Percentiles rank a stretch among this genome's conserved stretches.
Evolutionary conservation across 1,140 invertebrate genomes (phyloP).

Genomic region (Melitaea cinxia): DNA sequence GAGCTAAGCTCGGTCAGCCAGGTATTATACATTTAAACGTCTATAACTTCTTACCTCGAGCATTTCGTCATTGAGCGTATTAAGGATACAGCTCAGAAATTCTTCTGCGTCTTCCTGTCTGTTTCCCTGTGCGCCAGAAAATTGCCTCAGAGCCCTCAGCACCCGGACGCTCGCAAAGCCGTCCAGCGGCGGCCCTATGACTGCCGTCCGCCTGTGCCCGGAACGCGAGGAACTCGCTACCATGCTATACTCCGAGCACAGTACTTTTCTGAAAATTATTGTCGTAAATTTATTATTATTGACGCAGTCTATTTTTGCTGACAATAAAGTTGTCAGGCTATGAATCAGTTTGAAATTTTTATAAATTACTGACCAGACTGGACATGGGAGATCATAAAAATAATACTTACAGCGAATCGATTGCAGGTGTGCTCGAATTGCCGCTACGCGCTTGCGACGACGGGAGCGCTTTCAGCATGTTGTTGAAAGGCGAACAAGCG

Average conservation of each 20-base stretch:
- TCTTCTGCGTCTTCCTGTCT: slow-evolving; percentile 97
- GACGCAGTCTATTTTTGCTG: too few relatives aligned
- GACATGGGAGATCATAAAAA: too few relatives aligned
- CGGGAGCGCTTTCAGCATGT: slow-evolving; percentile 89
- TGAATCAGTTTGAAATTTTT: too few relatives aligned
- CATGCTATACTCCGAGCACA: slow-evolving; percentile 87
- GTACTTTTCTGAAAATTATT: slow-evolving; percentile 81
- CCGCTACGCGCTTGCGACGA: slow-evolving; percentile 83
- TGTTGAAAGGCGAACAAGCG: slow-evolving; percentile 96
- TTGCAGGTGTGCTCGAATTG: slow-evolving; percentile 91
- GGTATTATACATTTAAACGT: too few relatives aligned
- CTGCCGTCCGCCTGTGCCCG: slow-evolving; percentile 43
- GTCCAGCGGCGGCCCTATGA: slow-evolving; percentile 89
- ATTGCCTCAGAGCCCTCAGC: slow-evolving; percentile 87
- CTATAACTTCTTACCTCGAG: slow-evolving; percentile 87
- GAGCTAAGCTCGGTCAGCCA: too few relatives aligned
- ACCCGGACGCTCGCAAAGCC: slow-evolving; percentile 92
- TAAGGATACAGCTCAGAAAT: slow-evolving; percentile 95
- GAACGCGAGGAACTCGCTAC: slow-evolving; percentile 65
- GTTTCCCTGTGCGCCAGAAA: slow-evolving; percentile 87
- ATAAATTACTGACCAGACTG: too few relatives aligned
- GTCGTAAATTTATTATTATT: too few relatives aligned
- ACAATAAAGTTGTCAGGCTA: too few relatives aligned
- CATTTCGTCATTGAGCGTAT: slow-evolving; percentile 98
- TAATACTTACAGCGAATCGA: slow-evolving; percentile 92